phyloP scores from a whole-genome alignment of 2,113 vertebrate species.

The Salminus brasiliensis region DNA sequence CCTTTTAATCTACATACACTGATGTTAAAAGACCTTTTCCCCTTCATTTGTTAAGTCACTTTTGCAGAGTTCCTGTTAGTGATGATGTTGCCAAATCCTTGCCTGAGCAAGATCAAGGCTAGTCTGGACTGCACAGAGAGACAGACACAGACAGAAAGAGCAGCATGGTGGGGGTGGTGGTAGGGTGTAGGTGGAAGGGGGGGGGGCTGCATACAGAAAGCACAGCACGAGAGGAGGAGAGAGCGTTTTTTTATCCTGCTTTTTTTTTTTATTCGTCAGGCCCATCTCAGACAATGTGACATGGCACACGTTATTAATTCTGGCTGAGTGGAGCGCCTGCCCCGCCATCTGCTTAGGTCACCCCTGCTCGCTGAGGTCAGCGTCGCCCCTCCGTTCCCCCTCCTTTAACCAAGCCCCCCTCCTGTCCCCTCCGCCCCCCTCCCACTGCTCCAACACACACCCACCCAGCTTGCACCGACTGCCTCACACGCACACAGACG shows the following conservation, averaged over 20 bases:
- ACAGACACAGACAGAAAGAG: neutral
- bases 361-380: conserved; percentile 82
- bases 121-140: conserved; percentile 37
- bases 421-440: conserved; percentile 10
- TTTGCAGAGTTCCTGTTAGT: neutral
- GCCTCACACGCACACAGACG: conserved; percentile 69
- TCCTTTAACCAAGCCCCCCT: conserved; percentile 60
- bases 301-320: conserved; percentile 90
- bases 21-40: no score
- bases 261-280: conserved; percentile 63
- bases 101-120: conserved; percentile 20
- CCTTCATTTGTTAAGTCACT: neutral
- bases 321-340: conserved; percentile 84
- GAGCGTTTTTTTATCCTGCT: conserved; percentile 38
- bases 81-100: conserved; percentile 3
- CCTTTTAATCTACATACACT: no score
- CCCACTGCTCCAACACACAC: conserved; percentile 67
- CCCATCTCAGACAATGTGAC: conserved; percentile 85
- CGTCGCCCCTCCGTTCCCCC: conserved; percentile 60
- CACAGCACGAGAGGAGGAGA: conserved; percentile 45
- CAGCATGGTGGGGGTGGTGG: neutral
- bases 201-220: neutral
- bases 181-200: neutral
- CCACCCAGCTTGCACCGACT: conserved; percentile 69
- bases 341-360: conserved; percentile 87